A percentile compares a stretch with the other conserved stretches of the same genome.
Evolutionary conservation across 2,113 vertebrate species (phyloP).

Genomic region (Hiodon alosoides): DNA sequence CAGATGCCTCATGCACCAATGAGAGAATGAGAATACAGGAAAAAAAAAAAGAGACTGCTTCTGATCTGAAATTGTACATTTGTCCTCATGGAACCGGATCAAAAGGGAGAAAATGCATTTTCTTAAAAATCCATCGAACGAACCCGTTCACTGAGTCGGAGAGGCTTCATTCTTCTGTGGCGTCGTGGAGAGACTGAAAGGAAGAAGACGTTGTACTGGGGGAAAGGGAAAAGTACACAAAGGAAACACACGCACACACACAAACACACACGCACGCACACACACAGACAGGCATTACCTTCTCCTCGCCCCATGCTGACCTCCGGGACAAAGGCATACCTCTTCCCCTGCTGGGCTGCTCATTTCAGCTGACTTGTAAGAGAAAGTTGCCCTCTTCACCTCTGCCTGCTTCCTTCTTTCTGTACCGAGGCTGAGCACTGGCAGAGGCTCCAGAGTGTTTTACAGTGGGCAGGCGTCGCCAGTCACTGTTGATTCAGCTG

Average conservation of each 20-base stretch:
- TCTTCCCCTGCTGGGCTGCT: slow-evolving; percentile 19
- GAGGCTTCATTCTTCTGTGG: slow-evolving; percentile 40
- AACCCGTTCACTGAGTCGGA: slow-evolving; percentile 56
- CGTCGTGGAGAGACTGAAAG: slow-evolving; percentile 17
- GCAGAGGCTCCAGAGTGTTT: neutral
- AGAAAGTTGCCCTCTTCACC: slow-evolving; percentile 17
- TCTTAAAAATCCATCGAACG: slow-evolving; percentile 43
- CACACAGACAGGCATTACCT: slow-evolving; percentile 11
- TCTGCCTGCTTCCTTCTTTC: neutral
- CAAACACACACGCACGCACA: slow-evolving; percentile 8
- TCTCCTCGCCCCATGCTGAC: slow-evolving; percentile 12
- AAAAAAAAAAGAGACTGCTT: slow-evolving; percentile 63
- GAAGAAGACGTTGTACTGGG: slow-evolving; percentile 22
- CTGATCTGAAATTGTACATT: slow-evolving; percentile 70
- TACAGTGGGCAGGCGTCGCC: too few relatives aligned
- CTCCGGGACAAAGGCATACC: slow-evolving; percentile 23
- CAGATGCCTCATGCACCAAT: slow-evolving; percentile 58
- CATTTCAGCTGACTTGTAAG: slow-evolving; percentile 2
- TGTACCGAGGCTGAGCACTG: neutral
- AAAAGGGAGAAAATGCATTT: neutral
- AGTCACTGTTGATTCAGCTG: slow-evolving; percentile 8
- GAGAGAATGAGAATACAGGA: slow-evolving; percentile 35
- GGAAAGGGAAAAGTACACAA: slow-evolving; percentile 17
- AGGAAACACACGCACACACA: slow-evolving; percentile 20
- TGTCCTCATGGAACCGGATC: slow-evolving; percentile 56